Evolutionary conservation across 1,140 invertebrate genomes (phyloP).

Genomic region (Saccostrea cuccullata): DNA sequence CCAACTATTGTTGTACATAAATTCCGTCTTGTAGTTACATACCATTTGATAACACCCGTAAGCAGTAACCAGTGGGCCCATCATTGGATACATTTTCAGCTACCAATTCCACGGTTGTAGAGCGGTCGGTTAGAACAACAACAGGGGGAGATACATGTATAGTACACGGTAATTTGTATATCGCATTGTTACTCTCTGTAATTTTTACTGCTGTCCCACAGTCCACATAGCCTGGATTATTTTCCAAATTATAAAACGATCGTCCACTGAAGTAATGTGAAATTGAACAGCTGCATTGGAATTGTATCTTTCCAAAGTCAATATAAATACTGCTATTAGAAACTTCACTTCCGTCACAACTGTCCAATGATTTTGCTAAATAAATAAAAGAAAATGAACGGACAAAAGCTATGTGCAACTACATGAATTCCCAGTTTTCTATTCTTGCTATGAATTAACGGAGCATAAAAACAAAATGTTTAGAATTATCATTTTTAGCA

Average conservation of each 20-base stretch:
- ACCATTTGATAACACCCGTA: no score
- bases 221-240: neutral
- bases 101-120: neutral
- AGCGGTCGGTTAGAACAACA: neutral
- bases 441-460: no score
- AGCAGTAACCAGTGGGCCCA: neutral
- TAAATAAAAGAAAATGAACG: neutral
- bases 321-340: neutral
- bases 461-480: no score
- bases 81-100: neutral
- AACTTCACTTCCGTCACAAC: neutral
- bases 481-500: no score
- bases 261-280: neutral
- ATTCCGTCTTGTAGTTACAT: no score
- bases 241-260: neutral
- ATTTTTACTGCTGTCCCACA: neutral
- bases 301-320: neutral
- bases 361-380: neutral
- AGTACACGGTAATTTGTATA: neutral
- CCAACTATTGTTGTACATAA: no score
- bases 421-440: no score
- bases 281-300: neutral
- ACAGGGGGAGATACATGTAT: neutral
- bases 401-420: no score
- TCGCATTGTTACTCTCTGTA: neutral